phyloP scores from a whole-genome alignment of 2,888 invertebrate species.

The Cheilosia vernalis region DNA sequence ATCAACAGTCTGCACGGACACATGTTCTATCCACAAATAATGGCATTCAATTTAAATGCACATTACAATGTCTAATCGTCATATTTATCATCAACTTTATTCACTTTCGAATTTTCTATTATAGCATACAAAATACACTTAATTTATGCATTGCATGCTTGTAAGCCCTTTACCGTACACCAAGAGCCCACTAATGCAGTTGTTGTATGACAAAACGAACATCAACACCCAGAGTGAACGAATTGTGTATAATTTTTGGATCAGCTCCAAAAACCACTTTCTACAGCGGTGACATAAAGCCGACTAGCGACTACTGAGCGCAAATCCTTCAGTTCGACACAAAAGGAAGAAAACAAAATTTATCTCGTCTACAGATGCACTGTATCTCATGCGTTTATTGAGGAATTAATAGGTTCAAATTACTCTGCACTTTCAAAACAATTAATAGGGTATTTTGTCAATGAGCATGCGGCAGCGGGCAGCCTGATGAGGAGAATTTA shows the following conservation, averaged over 20 bases:
- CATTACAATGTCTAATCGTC: constrained; percentile 22
- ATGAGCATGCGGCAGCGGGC: constrained; percentile 35
- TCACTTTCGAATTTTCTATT: constrained; percentile 8
- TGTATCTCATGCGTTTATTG: constrained; percentile 29
- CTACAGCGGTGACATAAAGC: constrained; percentile 22
- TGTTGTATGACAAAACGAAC: not conserved
- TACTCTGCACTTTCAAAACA: constrained; percentile 65
- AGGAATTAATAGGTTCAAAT: constrained; percentile 71
- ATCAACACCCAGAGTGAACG: constrained; percentile 8
- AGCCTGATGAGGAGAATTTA: constrained; percentile 51
- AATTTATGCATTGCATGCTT: not conserved
- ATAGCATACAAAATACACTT: too few relatives aligned
- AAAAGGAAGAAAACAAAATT: constrained; percentile 37
- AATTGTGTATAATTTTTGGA: constrained; percentile 46
- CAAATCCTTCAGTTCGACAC: constrained; percentile 27
- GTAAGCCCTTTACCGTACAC: not conserved
- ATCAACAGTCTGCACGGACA: not conserved
- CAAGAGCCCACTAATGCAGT: not conserved
- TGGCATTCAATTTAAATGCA: constrained; percentile 21
- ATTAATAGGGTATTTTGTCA: constrained; percentile 70
- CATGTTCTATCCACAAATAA: constrained; percentile 25
- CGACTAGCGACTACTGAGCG: constrained; percentile 16
- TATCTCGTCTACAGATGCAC: constrained; percentile 24
- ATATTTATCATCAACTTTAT: constrained; percentile 37
- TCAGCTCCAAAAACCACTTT: constrained; percentile 71